Conservation (phyloP, 2,888 invertebrate species). For the Allophyes oxyacanthae region DNA sequence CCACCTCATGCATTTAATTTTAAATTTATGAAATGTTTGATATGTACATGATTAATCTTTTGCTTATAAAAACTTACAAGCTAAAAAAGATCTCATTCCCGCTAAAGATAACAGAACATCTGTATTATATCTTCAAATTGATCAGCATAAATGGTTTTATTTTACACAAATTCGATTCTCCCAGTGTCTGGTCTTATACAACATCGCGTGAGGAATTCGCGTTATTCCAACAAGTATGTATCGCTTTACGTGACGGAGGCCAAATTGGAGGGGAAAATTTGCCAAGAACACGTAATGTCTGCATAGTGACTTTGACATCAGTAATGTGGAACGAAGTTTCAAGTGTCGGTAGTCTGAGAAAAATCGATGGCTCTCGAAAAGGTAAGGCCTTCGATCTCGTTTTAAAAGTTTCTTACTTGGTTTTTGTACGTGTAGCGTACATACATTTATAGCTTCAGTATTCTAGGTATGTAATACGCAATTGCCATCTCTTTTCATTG, state of each 20-base stretch:
- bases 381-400: conserved; percentile 29
- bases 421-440: too few relatives aligned
- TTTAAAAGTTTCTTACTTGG: too few relatives aligned
- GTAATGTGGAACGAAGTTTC: conserved; percentile 59
- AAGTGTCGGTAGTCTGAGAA: conserved; percentile 47
- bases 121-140: conserved; percentile 9
- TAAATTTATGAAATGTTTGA: too few relatives aligned
- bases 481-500: too few relatives aligned
- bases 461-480: too few relatives aligned
- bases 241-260: conserved; percentile 66
- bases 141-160: conserved; percentile 33
- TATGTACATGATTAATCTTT: too few relatives aligned
- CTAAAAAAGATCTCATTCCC: too few relatives aligned
- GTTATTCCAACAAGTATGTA: conserved; percentile 58
- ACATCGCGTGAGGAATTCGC: conserved; percentile 55
- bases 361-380: conserved; percentile 59
- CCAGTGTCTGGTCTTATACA: conserved; percentile 14
- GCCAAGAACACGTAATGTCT: conserved; percentile 68
- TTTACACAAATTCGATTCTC: conserved; percentile 48
- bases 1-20: too few relatives aligned
- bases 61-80: too few relatives aligned
- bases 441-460: too few relatives aligned
- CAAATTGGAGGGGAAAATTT: conserved; percentile 60
- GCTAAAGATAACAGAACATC: not conserved
- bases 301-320: conserved; percentile 68